Conservation (phyloP, 2,888 invertebrate species). For the Melanotus villosus region DNA sequence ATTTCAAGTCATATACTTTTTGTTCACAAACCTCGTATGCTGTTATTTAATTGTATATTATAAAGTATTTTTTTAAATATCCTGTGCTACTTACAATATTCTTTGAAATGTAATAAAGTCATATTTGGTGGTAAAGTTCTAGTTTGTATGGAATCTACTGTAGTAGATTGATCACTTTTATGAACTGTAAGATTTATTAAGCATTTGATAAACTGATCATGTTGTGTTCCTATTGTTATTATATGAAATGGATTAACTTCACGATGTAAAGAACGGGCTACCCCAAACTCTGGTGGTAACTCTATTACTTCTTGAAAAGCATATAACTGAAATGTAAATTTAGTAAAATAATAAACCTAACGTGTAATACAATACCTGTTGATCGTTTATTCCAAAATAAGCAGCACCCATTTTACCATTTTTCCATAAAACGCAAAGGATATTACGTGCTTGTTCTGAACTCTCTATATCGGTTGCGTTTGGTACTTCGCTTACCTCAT, state of each 20-base stretch:
- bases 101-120: slow-evolving; percentile 72
- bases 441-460: slow-evolving; percentile 64
- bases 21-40: slow-evolving; percentile 73
- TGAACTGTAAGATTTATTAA: slow-evolving; percentile 56
- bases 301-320: slow-evolving; percentile 80
- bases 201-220: slow-evolving; percentile 69
- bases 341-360: neutral
- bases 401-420: slow-evolving; percentile 81
- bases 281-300: slow-evolving; percentile 74
- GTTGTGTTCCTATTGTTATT: slow-evolving; percentile 71
- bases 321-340: slow-evolving; percentile 69
- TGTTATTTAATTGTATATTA: slow-evolving; percentile 52
- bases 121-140: slow-evolving; percentile 69
- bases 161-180: slow-evolving; percentile 51
- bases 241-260: slow-evolving; percentile 75
- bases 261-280: slow-evolving; percentile 73
- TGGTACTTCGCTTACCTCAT: neutral
- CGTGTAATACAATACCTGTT: slow-evolving; percentile 69
- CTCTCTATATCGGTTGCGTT: neutral
- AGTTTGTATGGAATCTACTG: slow-evolving; percentile 55
- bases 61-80: slow-evolving; percentile 1
- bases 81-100: slow-evolving; percentile 71
- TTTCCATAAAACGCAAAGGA: slow-evolving; percentile 77
- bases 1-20: slow-evolving; percentile 71
- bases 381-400: slow-evolving; percentile 77